phyloP scores from a whole-genome alignment of 2,888 invertebrate genomes.

The Caenorhabditis sp. region DNA sequence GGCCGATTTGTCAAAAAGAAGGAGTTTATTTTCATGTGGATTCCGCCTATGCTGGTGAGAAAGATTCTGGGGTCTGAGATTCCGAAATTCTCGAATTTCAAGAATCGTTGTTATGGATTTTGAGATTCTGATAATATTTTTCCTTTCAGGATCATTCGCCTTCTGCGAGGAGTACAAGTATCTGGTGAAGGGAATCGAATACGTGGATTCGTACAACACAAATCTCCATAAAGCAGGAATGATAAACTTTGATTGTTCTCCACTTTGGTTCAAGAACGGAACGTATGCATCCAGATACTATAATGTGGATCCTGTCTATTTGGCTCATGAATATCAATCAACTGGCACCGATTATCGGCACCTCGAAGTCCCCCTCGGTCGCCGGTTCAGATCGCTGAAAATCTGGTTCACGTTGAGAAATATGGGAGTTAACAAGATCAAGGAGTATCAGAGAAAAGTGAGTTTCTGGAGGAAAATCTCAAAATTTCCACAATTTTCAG shows the following conservation, averaged over 20 bases:
- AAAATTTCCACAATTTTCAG: conserved; percentile 80
- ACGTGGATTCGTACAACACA: conserved; percentile 95
- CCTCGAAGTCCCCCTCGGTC: conserved; percentile 86
- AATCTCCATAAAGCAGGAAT: conserved; percentile 99
- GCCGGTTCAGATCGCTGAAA: conserved; percentile 92
- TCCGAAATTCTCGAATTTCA: too few species aligned
- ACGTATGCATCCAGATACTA: conserved; percentile 95
- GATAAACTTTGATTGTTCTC: conserved; percentile 99
- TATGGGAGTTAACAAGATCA: conserved; percentile 94
- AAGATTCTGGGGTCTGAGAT: too few species aligned
- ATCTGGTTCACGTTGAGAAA: conserved; percentile 96
- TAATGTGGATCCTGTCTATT: conserved; percentile 96
- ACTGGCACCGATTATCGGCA: conserved; percentile 82
- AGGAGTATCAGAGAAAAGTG: conserved; percentile 91
- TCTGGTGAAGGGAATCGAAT: conserved; percentile 92
- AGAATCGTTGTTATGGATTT: conserved; percentile 89
- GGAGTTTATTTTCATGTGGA: conserved; percentile 98
- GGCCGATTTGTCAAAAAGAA: conserved; percentile 88
- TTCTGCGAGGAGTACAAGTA: conserved; percentile 95
- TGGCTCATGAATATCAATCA: conserved; percentile 98
- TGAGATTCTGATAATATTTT: neutral
- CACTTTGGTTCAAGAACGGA: conserved; percentile 95
- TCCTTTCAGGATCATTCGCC: conserved; percentile 75
- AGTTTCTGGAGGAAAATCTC: neutral
- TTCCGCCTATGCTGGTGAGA: too few species aligned